A percentile compares a stretch with the other conserved stretches of the same genome.
These are phyloP conservation scores for Lucilia cuprina DNA, from an alignment of 1,140 invertebrate genomes.

Conservation along the genomic window DNA sequence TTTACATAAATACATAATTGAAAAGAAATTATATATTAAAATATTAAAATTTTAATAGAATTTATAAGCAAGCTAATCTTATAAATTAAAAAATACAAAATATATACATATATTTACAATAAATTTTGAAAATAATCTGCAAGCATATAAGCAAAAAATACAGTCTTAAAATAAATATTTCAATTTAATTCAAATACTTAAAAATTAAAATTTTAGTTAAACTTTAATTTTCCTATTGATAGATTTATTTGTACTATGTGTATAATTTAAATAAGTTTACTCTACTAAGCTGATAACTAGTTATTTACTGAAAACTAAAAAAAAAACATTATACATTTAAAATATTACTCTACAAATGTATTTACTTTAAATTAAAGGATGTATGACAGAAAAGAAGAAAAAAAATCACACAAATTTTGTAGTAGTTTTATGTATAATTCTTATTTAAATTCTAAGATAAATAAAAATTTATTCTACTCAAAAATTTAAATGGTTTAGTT, in stretches of 20 bases:
- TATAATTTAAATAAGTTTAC: constrained; percentile 18
- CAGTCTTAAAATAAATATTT: no score
- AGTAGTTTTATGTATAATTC: constrained; percentile 34
- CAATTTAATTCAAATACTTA: no score
- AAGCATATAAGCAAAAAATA: no score
- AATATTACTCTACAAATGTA: neutral
- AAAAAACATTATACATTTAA: constrained; percentile 20
- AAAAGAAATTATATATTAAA: neutral
- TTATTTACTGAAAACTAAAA: neutral
- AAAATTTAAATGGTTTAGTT: neutral
- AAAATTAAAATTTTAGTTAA: neutral
- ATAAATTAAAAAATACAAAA: neutral
- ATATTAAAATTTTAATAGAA: neutral
- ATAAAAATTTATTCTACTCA: constrained; percentile 35
- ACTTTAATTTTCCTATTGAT: neutral
- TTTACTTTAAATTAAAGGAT: neutral
- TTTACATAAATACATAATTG: no score
- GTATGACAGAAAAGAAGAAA: neutral
- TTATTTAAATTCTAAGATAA: constrained; percentile 28
- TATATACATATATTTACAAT: constrained; percentile 13
- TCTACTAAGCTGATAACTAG: neutral
- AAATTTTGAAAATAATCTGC: neutral
- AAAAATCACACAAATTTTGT: constrained; percentile 28
- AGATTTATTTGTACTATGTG: neutral
- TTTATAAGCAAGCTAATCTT: neutral